phyloP scores from a whole-genome alignment of 1,140 invertebrate species.

The Ganaspis sp. region DNA sequence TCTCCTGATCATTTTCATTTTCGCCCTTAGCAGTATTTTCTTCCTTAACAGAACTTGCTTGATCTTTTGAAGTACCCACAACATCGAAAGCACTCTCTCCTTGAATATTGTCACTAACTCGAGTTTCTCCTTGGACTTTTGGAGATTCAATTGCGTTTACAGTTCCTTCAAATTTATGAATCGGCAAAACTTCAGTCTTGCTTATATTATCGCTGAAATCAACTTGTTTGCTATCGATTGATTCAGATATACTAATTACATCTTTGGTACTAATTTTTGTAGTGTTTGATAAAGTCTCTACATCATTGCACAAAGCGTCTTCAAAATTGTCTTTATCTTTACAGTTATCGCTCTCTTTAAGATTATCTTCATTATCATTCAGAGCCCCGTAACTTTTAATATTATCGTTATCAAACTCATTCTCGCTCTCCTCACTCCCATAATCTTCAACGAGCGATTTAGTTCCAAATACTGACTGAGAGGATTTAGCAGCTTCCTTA shows the following conservation, averaged over 20 bases:
- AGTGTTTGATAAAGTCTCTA: neutral
- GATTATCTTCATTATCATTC: neutral
- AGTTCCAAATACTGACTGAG: neutral
- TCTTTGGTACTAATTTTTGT: constrained; percentile 12
- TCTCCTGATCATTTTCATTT: too few relatives aligned
- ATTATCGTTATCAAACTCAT: constrained; percentile 31
- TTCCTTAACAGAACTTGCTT: too few relatives aligned
- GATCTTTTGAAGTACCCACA: too few relatives aligned
- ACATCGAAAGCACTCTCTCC: too few relatives aligned
- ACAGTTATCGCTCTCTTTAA: neutral
- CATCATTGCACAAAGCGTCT: neutral
- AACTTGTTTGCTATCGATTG: neutral
- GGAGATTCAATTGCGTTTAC: too few relatives aligned
- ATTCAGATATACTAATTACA: neutral
- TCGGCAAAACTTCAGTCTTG: neutral
- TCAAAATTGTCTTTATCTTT: neutral
- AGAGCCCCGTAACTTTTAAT: neutral
- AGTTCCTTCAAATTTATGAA: too few relatives aligned
- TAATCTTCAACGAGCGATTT: constrained; percentile 67
- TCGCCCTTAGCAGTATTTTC: too few relatives aligned
- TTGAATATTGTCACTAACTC: too few relatives aligned
- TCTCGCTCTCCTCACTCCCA: constrained; percentile 46
- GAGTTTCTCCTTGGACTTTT: too few relatives aligned
- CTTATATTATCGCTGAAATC: neutral
- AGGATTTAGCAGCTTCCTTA: neutral